Base-by-base conservation (phyloP, 2,797 vertebrate genomes). In the Anabas testudineus region DNA sequence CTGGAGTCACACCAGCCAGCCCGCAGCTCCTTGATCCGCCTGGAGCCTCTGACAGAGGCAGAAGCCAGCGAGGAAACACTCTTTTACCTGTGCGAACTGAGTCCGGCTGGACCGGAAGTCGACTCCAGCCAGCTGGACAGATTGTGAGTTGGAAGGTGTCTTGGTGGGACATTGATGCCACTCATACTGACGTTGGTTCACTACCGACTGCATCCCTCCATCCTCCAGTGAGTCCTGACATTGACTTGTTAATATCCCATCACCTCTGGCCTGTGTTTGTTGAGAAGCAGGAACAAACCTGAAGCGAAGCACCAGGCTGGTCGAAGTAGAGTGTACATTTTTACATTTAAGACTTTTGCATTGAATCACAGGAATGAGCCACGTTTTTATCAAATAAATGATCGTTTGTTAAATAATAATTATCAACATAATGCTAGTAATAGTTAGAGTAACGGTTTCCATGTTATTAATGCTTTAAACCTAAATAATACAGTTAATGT, bases 21-120 rank as follows among this genome's bases (percentile, higher is more conserved):
- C 5, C 95, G 94, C 65, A 97, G 95, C 92, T 95, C 97, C 61
- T 93, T 98, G 67, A 95, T 99, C 84, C 95, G 95, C n/a, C 91
- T 99, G 81, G 97, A 98, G 83, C 97, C 97, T 0, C 90, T 99
- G 81, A 98, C 97, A 0, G 97, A 99, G 87, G 97, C 96, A 0
- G 96, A 99, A 88, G 97, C 96, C 1, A 97, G 93, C 0, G 95
- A 97, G 83, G 95, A 96, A 57, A 96, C 96, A 0, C 94, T 99
- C 2, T 99, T 99, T 85, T 97, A 97, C 89, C 88, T 99, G 78
- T 98, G 97, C 21, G 96, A 97, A 94, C 96, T 99, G 75, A 95
- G 94, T 75, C 95, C 96, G 0, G 88, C 91, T 2, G 92, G 91
- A 45, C 36, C 48, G 0, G 92, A 94, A 71, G 87, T 83, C 1